phyloP scores from a whole-genome alignment of 2,888 invertebrate genomes.

The Creontiades dilutus region DNA sequence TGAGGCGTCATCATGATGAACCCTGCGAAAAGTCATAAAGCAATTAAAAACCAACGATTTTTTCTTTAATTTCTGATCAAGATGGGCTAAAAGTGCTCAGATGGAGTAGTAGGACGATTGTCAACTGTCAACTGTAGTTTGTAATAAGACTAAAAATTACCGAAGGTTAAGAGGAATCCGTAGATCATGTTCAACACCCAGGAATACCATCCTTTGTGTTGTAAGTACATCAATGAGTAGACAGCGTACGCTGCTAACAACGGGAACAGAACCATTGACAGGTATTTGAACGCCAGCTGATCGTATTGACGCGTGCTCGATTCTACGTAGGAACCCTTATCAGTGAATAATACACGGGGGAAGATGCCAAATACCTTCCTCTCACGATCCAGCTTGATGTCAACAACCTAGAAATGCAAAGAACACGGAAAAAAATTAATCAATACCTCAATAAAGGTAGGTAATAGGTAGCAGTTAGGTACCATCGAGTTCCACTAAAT shows the following conservation, averaged over 20 bases:
- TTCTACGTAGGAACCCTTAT: constrained; percentile 97
- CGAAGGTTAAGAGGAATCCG: constrained; percentile 97
- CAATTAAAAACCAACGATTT: too few species aligned
- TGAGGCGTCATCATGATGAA: constrained; percentile 99
- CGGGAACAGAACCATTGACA: constrained; percentile 97
- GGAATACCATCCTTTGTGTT: constrained; percentile 99
- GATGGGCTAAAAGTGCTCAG: too few species aligned
- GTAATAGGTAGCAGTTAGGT: too few species aligned
- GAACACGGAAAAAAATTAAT: too few species aligned
- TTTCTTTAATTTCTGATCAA: too few species aligned
- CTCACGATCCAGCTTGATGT: constrained; percentile 88
- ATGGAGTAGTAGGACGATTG: too few species aligned
- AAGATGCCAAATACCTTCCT: constrained; percentile 87
- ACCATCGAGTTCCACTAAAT: too few species aligned
- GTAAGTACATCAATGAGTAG: constrained; percentile 96
- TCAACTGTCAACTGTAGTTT: too few species aligned
- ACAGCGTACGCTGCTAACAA: constrained; percentile 94
- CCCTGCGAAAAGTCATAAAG: constrained; percentile 80
- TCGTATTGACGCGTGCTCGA: constrained; percentile 97
- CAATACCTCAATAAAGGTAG: too few species aligned
- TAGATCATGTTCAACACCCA: constrained; percentile 97
- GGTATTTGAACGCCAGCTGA: constrained; percentile 95
- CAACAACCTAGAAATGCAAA: constrained; percentile 81
- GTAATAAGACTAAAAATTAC: constrained; percentile 76
- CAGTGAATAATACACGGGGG: constrained; percentile 89